These are phyloP conservation scores for Aurelia coerulea DNA, from an alignment of 30 jellyfish, hydroid and myxozoan genomes.

Conservation along the genomic window DNA sequence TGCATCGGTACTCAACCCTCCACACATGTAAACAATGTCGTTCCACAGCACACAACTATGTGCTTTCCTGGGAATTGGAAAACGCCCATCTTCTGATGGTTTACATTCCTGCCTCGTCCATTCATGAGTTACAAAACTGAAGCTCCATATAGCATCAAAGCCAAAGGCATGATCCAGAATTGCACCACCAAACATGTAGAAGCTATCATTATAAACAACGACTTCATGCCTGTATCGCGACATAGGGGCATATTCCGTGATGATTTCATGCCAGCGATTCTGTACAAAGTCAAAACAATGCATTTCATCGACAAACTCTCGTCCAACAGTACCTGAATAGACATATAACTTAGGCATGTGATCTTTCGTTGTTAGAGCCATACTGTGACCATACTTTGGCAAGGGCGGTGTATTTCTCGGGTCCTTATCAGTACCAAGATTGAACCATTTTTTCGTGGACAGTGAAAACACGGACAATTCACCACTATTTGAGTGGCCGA, in stretches of 20 bases:
- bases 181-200: conserved; percentile 84
- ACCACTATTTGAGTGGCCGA: conserved; percentile 60
- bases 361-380: conserved; percentile 44
- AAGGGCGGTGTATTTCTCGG: conserved; percentile 35
- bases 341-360: conserved; percentile 30
- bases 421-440: not conserved
- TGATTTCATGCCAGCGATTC: conserved; percentile 48
- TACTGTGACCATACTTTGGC: conserved; percentile 83
- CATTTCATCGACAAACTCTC: conserved; percentile 63
- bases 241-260: conserved; percentile 34
- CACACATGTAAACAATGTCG: conserved; percentile 69
- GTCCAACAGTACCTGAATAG: conserved; percentile 84
- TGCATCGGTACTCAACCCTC: conserved; percentile 50
- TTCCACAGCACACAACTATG: conserved; percentile 78
- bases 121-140: conserved; percentile 26
- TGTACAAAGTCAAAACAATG: conserved; percentile 50
- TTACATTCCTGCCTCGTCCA: conserved; percentile 57
- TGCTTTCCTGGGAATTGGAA: conserved; percentile 72
- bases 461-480: conserved; percentile 57
- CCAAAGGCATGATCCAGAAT: conserved; percentile 16
- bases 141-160: conserved; percentile 48
- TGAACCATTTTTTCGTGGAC: conserved; percentile 50
- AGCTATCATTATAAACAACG: conserved; percentile 30
- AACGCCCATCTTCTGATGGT: conserved; percentile 29
- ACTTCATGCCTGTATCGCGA: conserved; percentile 86